These are phyloP conservation scores for Drosophila affinis DNA, from an alignment of 2,888 invertebrate genomes.

Conservation along the genomic window DNA sequence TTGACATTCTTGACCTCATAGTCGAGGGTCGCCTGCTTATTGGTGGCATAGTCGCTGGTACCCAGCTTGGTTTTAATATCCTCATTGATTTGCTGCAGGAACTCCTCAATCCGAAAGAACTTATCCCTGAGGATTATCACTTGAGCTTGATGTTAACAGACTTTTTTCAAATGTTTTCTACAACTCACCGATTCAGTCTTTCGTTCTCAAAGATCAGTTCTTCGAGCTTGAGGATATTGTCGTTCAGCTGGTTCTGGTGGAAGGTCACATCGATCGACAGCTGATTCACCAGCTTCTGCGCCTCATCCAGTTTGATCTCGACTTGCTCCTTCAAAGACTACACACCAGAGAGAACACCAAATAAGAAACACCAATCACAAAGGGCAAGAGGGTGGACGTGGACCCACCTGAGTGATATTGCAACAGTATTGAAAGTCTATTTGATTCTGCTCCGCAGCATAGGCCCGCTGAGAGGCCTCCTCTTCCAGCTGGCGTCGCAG, in stretches of 20 bases:
- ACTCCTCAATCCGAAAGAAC: slow-evolving; percentile 77
- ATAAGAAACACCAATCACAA: neutral
- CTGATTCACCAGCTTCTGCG: slow-evolving; percentile 77
- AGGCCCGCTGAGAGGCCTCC: slow-evolving; percentile 84
- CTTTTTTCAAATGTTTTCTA: neutral
- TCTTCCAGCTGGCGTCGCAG: slow-evolving; percentile 85
- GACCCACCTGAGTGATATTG: slow-evolving; percentile 84
- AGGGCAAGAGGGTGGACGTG: too few species aligned
- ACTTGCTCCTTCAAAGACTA: slow-evolving; percentile 78
- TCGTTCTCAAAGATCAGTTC: slow-evolving; percentile 79
- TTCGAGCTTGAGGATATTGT: slow-evolving; percentile 80
- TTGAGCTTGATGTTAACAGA: neutral
- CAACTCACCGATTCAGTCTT: slow-evolving; percentile 68
- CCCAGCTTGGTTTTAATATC: slow-evolving; percentile 79
- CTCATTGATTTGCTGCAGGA: slow-evolving; percentile 73
- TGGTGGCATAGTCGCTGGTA: slow-evolving; percentile 81
- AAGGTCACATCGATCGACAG: slow-evolving; percentile 74
- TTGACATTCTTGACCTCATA: slow-evolving; percentile 85
- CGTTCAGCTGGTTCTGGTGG: slow-evolving; percentile 80
- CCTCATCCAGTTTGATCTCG: slow-evolving; percentile 67
- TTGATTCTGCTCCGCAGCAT: slow-evolving; percentile 85
- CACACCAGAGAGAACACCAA: neutral
- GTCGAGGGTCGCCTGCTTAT: slow-evolving; percentile 84
- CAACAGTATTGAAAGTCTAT: slow-evolving; percentile 86
- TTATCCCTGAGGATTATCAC: slow-evolving; percentile 66